Evolutionary conservation across 2,113 vertebrate genomes (phyloP).

Genomic region (Melanostigma gelatinosum): DNA sequence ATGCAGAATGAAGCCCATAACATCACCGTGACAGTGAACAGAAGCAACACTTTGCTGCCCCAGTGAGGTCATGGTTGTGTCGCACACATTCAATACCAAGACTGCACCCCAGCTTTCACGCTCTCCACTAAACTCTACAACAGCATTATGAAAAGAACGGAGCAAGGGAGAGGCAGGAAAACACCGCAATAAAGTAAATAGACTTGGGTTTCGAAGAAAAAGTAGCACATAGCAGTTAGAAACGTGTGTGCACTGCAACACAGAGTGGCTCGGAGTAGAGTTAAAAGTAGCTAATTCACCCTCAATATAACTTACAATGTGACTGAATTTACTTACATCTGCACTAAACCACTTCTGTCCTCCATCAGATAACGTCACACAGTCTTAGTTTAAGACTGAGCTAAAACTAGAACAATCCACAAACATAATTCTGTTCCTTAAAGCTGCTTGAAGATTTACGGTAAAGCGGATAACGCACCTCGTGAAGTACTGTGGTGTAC

Average conservation of each 20-base stretch:
- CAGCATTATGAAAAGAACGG: conserved; percentile 4
- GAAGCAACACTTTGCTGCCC: conserved; percentile 17
- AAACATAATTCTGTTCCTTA: neutral
- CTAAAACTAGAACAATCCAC: neutral
- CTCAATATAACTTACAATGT: neutral
- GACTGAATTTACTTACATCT: neutral
- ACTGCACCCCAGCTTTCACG: conserved; percentile 39
- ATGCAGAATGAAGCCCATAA: conserved; percentile 11
- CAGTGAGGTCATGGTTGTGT: conserved; percentile 7
- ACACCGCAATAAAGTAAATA: neutral
- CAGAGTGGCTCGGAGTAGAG: neutral
- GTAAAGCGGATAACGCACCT: neutral
- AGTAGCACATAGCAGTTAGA: neutral
- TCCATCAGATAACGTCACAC: neutral
- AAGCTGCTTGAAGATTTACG: neutral
- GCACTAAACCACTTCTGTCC: neutral
- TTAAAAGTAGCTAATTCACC: neutral
- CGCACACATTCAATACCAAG: conserved; percentile 22
- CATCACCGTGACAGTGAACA: conserved; percentile 18
- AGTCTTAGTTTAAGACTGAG: conserved; percentile 5
- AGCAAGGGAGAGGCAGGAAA: neutral
- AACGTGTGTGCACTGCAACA: neutral
- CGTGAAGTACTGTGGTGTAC: neutral
- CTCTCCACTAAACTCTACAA: neutral
- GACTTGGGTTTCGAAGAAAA: neutral